Evolutionary conservation across 2,113 vertebrate genomes (phyloP), one percentile per base, ranked within the genome.

Genomic region (Herpetotheres cachinnans): DNA sequence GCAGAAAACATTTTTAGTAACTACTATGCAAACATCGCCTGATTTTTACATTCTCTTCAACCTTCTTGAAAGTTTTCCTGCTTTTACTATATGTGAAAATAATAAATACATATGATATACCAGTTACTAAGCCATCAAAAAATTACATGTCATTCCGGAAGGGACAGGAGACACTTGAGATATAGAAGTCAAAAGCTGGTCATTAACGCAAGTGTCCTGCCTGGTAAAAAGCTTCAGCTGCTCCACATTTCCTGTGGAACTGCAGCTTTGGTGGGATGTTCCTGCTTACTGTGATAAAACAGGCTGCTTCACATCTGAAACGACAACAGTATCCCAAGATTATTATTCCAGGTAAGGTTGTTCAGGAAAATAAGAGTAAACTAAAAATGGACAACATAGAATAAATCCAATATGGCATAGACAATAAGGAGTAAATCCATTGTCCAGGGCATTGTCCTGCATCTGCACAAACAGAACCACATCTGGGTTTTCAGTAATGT

Each of bases 81-180:
- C 59, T 92, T 86, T 97, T 97, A 95, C 91, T 90, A 90, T 80
- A 96, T 32, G 71, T 52, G 66, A 95, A 97, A 97, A 97, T 78
- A 98, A 98, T 98, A 98, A 98, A 98, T 98, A 98, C 50, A 83
- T 90, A 91, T 13, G 74, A 86, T 97, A 97, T 59, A 86, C 14
- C 86, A 97, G 67, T 59, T 92, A 96, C 46, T 82, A 73, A 94
- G 90, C 91, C 93, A 91, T 63, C 47, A 70, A 94, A 95, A 85
- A 94, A 92, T 56, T 55, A 87, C 5, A 22, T 78, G 32, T 93
- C 54, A 72, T 93, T 90, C 78, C 77, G 61, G 70, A 95, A 95
- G 61, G 91, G 78, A 91, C 67, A 81, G n/a, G 47, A 84, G 67
- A 74, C 69, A 91, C 74, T 82, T 76, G 69, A 86, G 81, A 58